A percentile compares a stretch with the other conserved stretches of the same genome.
Conservation (phyloP, 1,140 invertebrate genomes). For the Drosophila rhopaloa region DNA sequence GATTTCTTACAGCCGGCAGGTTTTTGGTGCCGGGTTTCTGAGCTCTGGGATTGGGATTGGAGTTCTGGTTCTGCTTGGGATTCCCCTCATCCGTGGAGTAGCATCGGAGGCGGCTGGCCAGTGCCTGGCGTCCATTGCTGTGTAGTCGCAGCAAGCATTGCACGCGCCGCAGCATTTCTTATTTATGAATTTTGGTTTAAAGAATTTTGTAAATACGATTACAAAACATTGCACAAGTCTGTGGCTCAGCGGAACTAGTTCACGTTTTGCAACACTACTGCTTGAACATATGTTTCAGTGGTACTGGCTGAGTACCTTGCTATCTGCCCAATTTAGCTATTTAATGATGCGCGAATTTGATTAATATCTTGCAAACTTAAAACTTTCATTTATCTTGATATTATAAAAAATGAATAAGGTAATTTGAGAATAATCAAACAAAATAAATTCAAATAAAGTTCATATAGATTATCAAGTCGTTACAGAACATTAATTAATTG, state of each 20-base stretch:
- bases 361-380: too few relatives aligned
- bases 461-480: too few relatives aligned
- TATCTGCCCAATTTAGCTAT: not conserved
- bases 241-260: constrained; percentile 11
- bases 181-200: constrained; percentile 50
- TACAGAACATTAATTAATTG: too few relatives aligned
- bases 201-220: constrained; percentile 47
- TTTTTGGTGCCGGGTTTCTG: constrained; percentile 34
- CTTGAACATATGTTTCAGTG: not conserved
- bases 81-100: constrained; percentile 33
- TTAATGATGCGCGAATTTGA: not conserved
- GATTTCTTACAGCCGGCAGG: constrained; percentile 65
- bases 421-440: too few relatives aligned
- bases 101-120: constrained; percentile 15
- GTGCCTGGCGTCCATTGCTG: constrained; percentile 20
- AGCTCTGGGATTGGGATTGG: constrained; percentile 19
- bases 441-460: too few relatives aligned
- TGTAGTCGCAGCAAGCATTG: constrained; percentile 60
- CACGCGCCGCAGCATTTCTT: constrained; percentile 67
- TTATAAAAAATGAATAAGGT: too few relatives aligned
- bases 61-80: constrained; percentile 16
- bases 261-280: constrained; percentile 21
- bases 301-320: not conserved
- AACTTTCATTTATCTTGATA: too few relatives aligned
- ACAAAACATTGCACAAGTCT: constrained; percentile 46